Conservation (phyloP, 1,140 invertebrate genomes). For the Pachypeltis micranthus region DNA sequence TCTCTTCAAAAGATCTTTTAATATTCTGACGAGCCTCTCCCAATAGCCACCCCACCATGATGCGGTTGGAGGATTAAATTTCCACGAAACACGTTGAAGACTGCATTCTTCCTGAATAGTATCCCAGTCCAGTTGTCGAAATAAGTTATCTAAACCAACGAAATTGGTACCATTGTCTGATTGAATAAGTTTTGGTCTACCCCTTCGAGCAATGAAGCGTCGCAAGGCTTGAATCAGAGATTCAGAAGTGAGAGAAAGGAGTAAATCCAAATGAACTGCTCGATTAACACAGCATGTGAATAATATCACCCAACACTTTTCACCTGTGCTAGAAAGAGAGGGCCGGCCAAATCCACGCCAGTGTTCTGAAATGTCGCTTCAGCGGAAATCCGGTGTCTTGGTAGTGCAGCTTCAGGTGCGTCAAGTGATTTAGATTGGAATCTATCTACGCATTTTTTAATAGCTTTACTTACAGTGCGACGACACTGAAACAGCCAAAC, state of each 20-base stretch:
- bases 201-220: conserved; percentile 30
- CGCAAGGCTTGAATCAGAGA: conserved; percentile 28
- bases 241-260: conserved; percentile 26
- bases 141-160: conserved; percentile 17
- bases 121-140: conserved; percentile 24
- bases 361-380: not conserved
- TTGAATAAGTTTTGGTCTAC: conserved; percentile 31
- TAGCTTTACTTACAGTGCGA: not conserved
- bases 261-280: conserved; percentile 34
- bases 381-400: not conserved
- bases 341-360: not conserved
- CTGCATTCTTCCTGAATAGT: conserved; percentile 7
- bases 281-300: conserved; percentile 28
- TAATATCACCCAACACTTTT: conserved; percentile 30
- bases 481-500: not conserved
- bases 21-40: conserved; percentile 23
- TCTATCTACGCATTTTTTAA: not conserved
- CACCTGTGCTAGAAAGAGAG: no score
- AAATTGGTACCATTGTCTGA: conserved; percentile 37
- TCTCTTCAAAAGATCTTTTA: conserved; percentile 18
- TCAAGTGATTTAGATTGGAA: not conserved
- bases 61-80: conserved; percentile 30
- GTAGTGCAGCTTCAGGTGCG: not conserved
- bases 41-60: conserved; percentile 30
- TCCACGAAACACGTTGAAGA: conserved; percentile 29